These are phyloP conservation scores for Neoitamus cyanurus DNA, from an alignment of 2,888 invertebrate genomes.

Conservation along the genomic window DNA sequence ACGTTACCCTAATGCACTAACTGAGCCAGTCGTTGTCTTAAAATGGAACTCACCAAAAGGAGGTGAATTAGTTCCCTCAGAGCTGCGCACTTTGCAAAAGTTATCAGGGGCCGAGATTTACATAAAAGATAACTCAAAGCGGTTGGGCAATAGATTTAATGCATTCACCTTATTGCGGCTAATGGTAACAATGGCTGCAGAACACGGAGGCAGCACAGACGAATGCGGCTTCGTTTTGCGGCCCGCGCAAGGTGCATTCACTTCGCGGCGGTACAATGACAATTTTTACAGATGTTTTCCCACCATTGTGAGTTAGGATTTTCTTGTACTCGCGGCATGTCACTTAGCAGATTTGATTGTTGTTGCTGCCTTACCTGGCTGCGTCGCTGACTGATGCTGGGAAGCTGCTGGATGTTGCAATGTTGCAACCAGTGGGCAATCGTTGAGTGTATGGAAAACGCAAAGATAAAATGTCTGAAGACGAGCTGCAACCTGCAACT, in stretches of 20 bases:
- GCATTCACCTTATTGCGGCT: constrained; percentile 15
- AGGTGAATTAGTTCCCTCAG: constrained; percentile 25
- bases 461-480: background rate
- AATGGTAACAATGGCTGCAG: constrained; percentile 21
- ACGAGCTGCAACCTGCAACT: background rate
- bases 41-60: background rate
- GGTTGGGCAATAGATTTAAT: constrained; percentile 39
- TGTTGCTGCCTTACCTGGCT: background rate
- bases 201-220: background rate
- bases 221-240: background rate
- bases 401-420: background rate
- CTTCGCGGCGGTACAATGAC: constrained; percentile 24
- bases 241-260: constrained; percentile 34
- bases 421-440: background rate
- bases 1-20: constrained; percentile 6
- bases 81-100: constrained; percentile 6
- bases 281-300: constrained; percentile 45
- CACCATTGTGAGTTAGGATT: constrained; percentile 21
- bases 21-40: constrained; percentile 16
- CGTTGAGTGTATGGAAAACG: background rate
- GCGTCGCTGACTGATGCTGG: background rate
- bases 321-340: background rate
- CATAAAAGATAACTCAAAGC: constrained; percentile 26
- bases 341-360: constrained; percentile 11
- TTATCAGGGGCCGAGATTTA: constrained; percentile 32